Evolutionary conservation across 2,113 vertebrate genomes (phyloP).

Genomic region (Collichthys lucidus): DNA sequence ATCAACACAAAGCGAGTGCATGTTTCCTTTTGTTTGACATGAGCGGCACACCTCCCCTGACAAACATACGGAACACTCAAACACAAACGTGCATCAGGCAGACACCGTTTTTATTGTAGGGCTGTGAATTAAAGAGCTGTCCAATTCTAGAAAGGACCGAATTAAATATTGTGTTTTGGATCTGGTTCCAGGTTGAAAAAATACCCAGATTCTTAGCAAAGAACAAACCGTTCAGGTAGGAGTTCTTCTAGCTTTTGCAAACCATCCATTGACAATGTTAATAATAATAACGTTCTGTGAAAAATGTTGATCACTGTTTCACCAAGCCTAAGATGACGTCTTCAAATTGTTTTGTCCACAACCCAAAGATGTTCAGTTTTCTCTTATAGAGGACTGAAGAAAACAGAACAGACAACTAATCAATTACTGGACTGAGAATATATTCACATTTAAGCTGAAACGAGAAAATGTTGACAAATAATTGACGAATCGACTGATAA

Average conservation of each 20-base stretch:
- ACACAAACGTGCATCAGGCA: slow-evolving; percentile 24
- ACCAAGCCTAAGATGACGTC: too few relatives aligned
- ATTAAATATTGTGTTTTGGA: not conserved
- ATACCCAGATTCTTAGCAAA: not conserved
- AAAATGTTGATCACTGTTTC: too few relatives aligned
- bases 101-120: not conserved
- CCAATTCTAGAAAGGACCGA: not conserved
- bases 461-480: too few relatives aligned
- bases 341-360: too few relatives aligned
- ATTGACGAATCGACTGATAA: too few relatives aligned
- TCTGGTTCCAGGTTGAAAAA: not conserved
- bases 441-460: too few relatives aligned
- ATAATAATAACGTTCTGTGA: not conserved
- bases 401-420: too few relatives aligned
- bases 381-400: too few relatives aligned
- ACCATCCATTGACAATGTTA: not conserved
- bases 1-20: slow-evolving; percentile 46
- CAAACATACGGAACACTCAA: slow-evolving; percentile 30
- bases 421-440: too few relatives aligned
- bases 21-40: slow-evolving; percentile 64
- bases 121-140: not conserved
- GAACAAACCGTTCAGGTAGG: not conserved
- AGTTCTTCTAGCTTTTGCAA: not conserved
- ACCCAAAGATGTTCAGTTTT: too few relatives aligned
- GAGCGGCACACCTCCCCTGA: slow-evolving; percentile 42